phyloP scores from a whole-genome alignment of 2,888 invertebrate genomes.

The Xestia rhomboidea region DNA sequence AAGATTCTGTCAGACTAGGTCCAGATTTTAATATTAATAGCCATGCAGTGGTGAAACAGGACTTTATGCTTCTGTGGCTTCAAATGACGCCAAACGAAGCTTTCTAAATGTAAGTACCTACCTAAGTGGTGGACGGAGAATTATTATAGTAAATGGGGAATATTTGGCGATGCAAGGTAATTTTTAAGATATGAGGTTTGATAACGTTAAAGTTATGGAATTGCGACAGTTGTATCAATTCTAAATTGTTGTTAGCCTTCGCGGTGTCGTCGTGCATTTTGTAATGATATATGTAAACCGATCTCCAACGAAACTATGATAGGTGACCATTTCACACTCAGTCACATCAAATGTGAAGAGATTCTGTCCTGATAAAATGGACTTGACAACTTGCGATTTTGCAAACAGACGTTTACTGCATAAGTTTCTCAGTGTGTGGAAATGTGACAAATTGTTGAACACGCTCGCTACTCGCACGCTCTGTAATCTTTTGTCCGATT shows the following conservation, averaged over 20 bases:
- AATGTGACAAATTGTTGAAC: conserved; percentile 34
- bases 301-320: conserved; percentile 65
- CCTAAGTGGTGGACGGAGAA: conserved; percentile 46
- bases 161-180: conserved; percentile 59
- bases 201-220: conserved; percentile 47
- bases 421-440: conserved; percentile 12
- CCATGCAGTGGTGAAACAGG: conserved; percentile 11
- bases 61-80: conserved; percentile 53
- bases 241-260: conserved; percentile 62
- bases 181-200: conserved; percentile 53
- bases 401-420: not conserved
- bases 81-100: conserved; percentile 39
- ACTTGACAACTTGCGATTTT: not conserved
- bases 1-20: conserved; percentile 11
- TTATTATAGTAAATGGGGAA: conserved; percentile 43
- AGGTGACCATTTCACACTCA: conserved; percentile 37
- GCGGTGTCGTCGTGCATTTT: conserved; percentile 52
- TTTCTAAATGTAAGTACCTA: conserved; percentile 49
- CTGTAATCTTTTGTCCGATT: conserved; percentile 15
- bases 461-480: conserved; percentile 33
- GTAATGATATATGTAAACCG: conserved; percentile 32
- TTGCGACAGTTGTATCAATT: conserved; percentile 51
- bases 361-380: conserved; percentile 9
- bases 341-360: conserved; percentile 36
- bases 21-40: conserved; percentile 6